Conservation (phyloP, 2,113 vertebrate species). For the Pterocles orientalis region DNA sequence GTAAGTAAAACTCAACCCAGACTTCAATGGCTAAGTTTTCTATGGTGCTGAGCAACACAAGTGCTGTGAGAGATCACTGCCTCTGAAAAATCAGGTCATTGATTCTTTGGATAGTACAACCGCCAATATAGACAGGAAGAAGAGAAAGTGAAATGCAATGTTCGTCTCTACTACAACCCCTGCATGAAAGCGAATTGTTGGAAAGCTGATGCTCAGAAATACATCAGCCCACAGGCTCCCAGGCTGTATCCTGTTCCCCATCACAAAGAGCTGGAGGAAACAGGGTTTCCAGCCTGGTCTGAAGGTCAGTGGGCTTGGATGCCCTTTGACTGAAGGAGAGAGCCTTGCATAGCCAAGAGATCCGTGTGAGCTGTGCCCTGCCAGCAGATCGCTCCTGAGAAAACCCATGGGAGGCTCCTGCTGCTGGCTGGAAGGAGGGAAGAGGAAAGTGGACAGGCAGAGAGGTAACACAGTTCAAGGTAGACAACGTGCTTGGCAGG, state of each 20-base stretch:
- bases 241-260: background rate
- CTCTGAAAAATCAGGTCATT: background rate
- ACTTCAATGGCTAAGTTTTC: background rate
- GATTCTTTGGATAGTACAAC: background rate
- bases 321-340: background rate
- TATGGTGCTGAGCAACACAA: background rate
- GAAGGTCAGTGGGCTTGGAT: background rate
- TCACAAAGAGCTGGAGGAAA: background rate
- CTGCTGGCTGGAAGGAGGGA: background rate
- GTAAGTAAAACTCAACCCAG: background rate
- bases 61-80: background rate
- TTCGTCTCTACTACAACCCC: background rate
- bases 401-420: background rate
- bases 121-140: background rate
- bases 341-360: background rate
- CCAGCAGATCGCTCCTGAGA: background rate
- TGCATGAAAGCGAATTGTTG: background rate
- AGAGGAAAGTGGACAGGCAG: background rate
- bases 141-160: background rate
- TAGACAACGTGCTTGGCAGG: background rate
- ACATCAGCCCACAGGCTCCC: background rate
- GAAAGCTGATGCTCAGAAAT: background rate
- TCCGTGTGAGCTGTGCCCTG: background rate
- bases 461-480: background rate
- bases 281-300: background rate